Conservation (phyloP, 2,888 invertebrate genomes). For the Melinaea menophilus region DNA sequence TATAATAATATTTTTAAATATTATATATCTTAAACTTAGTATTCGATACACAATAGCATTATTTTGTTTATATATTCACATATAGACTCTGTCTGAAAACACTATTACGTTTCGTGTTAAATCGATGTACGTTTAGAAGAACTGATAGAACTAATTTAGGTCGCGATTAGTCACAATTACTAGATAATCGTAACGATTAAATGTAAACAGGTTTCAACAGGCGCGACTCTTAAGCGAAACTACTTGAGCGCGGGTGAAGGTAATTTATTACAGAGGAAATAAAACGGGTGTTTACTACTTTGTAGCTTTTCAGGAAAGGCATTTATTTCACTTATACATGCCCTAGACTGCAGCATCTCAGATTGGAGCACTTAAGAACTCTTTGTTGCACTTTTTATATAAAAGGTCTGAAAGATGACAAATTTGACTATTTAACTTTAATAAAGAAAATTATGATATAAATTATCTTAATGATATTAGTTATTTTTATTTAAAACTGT, state of each 20-base stretch:
- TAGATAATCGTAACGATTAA: slow-evolving; percentile 4
- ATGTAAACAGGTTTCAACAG: slow-evolving; percentile 19
- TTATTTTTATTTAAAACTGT: too few species aligned
- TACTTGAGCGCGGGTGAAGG: slow-evolving; percentile 27
- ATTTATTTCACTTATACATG: slow-evolving; percentile 29
- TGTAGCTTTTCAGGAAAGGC: slow-evolving; percentile 26
- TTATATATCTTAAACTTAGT: too few species aligned
- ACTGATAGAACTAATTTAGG: neutral
- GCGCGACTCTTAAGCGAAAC: slow-evolving; percentile 21
- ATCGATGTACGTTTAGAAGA: neutral
- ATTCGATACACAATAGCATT: too few species aligned
- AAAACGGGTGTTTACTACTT: slow-evolving; percentile 29
- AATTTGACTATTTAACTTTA: slow-evolving; percentile 11
- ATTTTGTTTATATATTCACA: too few species aligned
- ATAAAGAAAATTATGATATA: slow-evolving; percentile 7
- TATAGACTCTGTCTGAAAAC: too few species aligned
- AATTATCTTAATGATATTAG: too few species aligned
- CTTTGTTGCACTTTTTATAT: slow-evolving; percentile 17
- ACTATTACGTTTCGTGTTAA: too few species aligned
- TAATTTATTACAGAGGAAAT: slow-evolving; percentile 30
- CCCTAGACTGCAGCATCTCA: slow-evolving; percentile 24
- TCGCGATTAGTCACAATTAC: neutral
- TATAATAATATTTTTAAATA: neutral
- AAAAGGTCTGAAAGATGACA: slow-evolving; percentile 19
- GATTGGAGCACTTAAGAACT: slow-evolving; percentile 25